Percentiles rank a stretch among this genome's conserved stretches.
Evolutionary conservation across 1,140 invertebrate species (phyloP).

Genomic region (Hyphantria cunea): DNA sequence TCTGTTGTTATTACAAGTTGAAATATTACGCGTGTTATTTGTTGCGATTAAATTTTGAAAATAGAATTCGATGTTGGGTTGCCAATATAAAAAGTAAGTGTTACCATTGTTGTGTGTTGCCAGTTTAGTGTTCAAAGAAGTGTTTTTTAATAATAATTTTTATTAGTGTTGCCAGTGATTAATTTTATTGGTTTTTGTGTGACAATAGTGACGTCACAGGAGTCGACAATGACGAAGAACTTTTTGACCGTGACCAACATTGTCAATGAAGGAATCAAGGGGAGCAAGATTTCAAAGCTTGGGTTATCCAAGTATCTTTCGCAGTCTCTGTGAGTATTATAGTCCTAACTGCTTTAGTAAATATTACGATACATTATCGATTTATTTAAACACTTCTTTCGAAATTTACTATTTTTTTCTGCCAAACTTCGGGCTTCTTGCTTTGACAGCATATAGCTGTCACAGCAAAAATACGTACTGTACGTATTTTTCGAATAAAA

Average conservation of each 20-base stretch:
- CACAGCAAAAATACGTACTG: too few relatives aligned
- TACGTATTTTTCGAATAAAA: too few relatives aligned
- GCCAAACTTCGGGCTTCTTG: too few relatives aligned
- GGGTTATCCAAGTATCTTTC: constrained; percentile 87
- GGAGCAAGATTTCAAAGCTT: constrained; percentile 87
- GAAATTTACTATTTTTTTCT: too few relatives aligned
- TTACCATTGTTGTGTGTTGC: constrained; percentile 12
- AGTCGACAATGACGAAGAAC: constrained; percentile 78
- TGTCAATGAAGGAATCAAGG: constrained; percentile 88
- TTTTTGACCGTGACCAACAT: constrained; percentile 82
- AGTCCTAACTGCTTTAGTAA: neutral
- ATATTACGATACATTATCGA: too few relatives aligned
- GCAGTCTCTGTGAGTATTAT: constrained; percentile 87
- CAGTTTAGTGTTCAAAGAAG: constrained; percentile 18
- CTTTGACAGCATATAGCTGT: too few relatives aligned
- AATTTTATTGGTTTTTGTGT: constrained; percentile 46
- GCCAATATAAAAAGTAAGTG: constrained; percentile 62
- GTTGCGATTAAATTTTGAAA: constrained; percentile 52
- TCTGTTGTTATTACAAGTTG: constrained; percentile 35
- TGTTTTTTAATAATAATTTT: constrained; percentile 18
- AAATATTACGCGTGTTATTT: constrained; percentile 59
- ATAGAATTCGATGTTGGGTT: constrained; percentile 61
- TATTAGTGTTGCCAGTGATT: constrained; percentile 22
- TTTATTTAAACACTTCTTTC: too few relatives aligned
- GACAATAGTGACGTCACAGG: constrained; percentile 67